A percentile compares a stretch with the other conserved stretches of the same genome.
phyloP scores from a whole-genome alignment of 1,140 invertebrate species.

The Heliconius melpomene region DNA sequence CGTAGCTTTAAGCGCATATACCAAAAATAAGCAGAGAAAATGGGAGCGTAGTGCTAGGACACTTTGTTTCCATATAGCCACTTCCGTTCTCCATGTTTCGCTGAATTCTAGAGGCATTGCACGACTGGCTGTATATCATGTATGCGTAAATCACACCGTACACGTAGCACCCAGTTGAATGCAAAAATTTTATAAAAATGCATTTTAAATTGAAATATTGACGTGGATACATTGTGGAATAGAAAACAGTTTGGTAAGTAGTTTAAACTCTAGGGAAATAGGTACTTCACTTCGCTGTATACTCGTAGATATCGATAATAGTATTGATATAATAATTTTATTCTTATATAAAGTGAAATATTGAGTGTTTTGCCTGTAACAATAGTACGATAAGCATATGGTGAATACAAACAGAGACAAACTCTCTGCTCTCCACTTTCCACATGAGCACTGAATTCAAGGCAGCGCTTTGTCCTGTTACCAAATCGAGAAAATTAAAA shows the following conservation, averaged over 20 bases:
- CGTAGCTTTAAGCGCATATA: too few relatives aligned
- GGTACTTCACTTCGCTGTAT: background rate
- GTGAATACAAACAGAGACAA: background rate
- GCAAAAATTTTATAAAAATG: constrained; percentile 10
- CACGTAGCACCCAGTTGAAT: constrained; percentile 3
- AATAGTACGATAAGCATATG: too few relatives aligned
- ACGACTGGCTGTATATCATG: background rate
- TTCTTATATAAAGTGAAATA: too few relatives aligned
- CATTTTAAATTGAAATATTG: constrained; percentile 28
- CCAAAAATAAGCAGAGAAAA: too few relatives aligned
- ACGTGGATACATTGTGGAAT: constrained; percentile 8
- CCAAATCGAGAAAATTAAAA: background rate
- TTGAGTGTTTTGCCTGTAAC: too few relatives aligned
- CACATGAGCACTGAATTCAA: too few relatives aligned
- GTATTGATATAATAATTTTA: background rate
- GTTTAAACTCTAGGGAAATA: constrained; percentile 1
- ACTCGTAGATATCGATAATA: background rate
- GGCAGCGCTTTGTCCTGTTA: background rate
- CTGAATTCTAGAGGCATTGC: too few relatives aligned
- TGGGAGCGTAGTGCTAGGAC: too few relatives aligned
- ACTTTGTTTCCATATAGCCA: too few relatives aligned
- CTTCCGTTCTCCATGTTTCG: too few relatives aligned
- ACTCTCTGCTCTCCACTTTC: too few relatives aligned
- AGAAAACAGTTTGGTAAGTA: constrained; percentile 15
- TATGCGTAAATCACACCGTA: constrained; percentile 6